Evolutionary conservation across 2,797 vertebrate species (phyloP), one percentile per base, ranked within the genome.

Genomic region (Chromobotia macracanthus): DNA sequence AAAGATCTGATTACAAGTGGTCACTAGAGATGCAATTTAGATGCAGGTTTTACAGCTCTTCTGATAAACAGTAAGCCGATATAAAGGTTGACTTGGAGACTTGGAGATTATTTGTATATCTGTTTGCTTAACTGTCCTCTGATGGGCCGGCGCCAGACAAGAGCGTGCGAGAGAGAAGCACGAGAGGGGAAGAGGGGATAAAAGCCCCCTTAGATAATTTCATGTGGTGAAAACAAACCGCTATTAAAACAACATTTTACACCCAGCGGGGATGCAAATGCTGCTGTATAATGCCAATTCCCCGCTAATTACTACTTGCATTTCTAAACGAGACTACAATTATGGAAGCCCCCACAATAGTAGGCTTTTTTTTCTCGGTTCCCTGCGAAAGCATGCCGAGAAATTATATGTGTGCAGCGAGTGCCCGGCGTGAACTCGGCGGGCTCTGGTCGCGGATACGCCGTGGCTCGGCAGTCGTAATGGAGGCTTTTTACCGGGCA

Each of bases 251-350:
- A 96, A 96, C 96, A 96, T 98, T 98, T 96, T 95, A 93, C 93
- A 90, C 96, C 91, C 96, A 96, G 96, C 94, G 85, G 96, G 96
- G 95, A 98, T 96, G 96, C 95, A 96, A 97, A 97, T 97, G 95
- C 95, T 94, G 95, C 94, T 87, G 93, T 97, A 99, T 98, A 99
- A 99, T 99, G 96, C 96, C 91, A 96, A 97, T 97, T 98, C 95
- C 94, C 94, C 90, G 92, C 95, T 99, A 99, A 99, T 99, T 99
- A 96, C 97, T 97, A 97, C 96, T 98, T 98, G 95, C 97, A 95
- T 95, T 95, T 98, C 97, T 95, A 97, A 97, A 98, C 92, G 95
- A 99, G 97, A 98, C 97, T 99, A 98, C 97, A 99, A 99, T 99
- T 99, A 99, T 94, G 90, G 90, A 95, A 75, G 96, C 95, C 95